A percentile compares a stretch with the other conserved stretches of the same genome.
phyloP scores from a whole-genome alignment of 2,113 vertebrate species.

The Himantopus leucocephalus region DNA sequence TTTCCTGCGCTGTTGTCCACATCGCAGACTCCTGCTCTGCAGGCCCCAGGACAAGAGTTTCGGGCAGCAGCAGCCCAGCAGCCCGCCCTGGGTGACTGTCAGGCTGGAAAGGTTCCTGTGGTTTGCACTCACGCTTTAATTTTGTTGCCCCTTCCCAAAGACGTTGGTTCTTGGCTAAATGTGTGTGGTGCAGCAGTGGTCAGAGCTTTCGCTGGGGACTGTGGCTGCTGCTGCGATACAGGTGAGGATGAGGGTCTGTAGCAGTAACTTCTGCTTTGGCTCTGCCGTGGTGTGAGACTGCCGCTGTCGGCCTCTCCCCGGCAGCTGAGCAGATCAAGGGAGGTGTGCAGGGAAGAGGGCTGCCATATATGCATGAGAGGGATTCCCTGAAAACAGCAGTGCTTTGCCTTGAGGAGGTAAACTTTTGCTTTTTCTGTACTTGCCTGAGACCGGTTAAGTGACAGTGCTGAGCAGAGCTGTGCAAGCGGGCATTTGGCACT shows the following conservation, averaged over 20 bases:
- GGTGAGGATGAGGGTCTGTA: accelerated
- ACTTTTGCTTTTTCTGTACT: not conserved
- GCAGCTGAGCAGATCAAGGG: not conserved
- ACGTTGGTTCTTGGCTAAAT: not conserved
- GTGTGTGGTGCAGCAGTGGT: not conserved
- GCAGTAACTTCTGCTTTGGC: not conserved
- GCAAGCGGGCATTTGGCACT: not conserved
- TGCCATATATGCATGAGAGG: not conserved
- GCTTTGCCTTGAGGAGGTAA: not conserved
- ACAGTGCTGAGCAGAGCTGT: not conserved
- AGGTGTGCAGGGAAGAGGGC: not conserved
- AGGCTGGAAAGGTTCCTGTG: not conserved
- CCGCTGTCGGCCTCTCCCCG: not conserved
- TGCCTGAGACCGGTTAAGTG: not conserved
- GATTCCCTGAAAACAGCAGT: not conserved
- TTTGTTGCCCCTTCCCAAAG: not conserved
- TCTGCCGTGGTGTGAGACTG: not conserved
- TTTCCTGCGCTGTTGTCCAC: not conserved
- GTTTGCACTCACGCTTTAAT: not conserved
- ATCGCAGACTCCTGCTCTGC: not conserved
- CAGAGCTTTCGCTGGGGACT: not conserved
- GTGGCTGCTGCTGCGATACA: not conserved
- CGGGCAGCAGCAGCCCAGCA: accelerated
- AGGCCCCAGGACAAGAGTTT: not conserved
- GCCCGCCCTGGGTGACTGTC: not conserved